These are phyloP conservation scores for Tubulanus polymorphus DNA, from an alignment of 2,888 invertebrate genomes.

Conservation along the genomic window DNA sequence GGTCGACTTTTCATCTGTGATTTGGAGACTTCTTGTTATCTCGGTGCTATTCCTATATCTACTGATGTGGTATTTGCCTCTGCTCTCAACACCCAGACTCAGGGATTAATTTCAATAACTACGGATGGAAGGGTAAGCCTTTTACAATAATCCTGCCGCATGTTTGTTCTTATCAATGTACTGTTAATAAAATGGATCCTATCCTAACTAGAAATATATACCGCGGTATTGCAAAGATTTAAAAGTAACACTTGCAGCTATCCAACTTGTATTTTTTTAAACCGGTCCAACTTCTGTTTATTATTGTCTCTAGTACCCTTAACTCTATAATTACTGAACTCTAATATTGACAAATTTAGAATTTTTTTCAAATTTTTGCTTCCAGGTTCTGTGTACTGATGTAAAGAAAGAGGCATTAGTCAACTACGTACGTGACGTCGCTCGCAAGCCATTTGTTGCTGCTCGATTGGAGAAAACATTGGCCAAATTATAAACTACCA, in stretches of 20 bases:
- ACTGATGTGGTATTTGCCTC: conserved; percentile 46
- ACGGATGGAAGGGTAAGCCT: conserved; percentile 34
- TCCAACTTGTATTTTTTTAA: too few relatives aligned
- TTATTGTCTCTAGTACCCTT: too few relatives aligned
- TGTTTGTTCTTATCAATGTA: too few relatives aligned
- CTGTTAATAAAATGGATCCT: too few relatives aligned
- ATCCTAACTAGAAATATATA: too few relatives aligned
- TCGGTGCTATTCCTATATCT: conserved; percentile 44
- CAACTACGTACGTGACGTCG: conserved; percentile 36
- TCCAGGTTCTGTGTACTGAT: conserved; percentile 40
- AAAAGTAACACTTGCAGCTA: not conserved
- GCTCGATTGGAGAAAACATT: conserved; percentile 33
- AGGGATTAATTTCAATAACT: conserved; percentile 40
- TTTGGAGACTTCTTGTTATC: conserved; percentile 47
- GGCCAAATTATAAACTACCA: not conserved
- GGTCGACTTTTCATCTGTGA: conserved; percentile 52
- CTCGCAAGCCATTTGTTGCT: conserved; percentile 36
- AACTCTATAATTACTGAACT: not conserved
- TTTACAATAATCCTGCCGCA: not conserved
- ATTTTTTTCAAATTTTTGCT: conserved; percentile 5
- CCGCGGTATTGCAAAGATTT: not conserved
- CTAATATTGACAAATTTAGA: not conserved
- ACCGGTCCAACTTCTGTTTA: not conserved
- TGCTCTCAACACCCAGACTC: conserved; percentile 40
- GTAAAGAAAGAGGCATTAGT: conserved; percentile 41